These are phyloP conservation scores for Meriones psammophilus DNA, from an alignment of 2,797 vertebrate genomes.

Conservation along the genomic window DNA sequence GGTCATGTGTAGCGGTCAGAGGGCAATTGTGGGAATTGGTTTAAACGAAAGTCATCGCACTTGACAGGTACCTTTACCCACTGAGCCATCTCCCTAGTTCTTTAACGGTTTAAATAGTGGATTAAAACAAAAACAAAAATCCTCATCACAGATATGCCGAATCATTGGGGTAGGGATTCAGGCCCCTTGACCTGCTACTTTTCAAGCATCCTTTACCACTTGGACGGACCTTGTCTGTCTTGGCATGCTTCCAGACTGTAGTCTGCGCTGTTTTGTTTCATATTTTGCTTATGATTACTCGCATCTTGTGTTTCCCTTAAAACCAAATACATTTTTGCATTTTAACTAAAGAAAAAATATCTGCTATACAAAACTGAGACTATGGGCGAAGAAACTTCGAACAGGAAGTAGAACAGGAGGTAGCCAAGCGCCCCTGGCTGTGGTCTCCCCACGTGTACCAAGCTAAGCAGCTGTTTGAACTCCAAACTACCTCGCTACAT, in stretches of 20 bases:
- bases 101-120: not conserved
- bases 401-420: not conserved
- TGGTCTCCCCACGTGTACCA: not conserved
- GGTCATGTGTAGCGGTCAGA: not conserved
- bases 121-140: not conserved
- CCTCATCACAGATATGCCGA: constrained; percentile 85
- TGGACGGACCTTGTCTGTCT: constrained; percentile 86
- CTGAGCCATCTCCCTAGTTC: not conserved
- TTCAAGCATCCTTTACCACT: constrained; percentile 76
- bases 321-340: constrained; percentile 86
- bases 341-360: not conserved
- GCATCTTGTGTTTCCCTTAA: constrained; percentile 95
- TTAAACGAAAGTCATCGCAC: not conserved
- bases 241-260: constrained; percentile 92
- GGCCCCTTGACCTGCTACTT: constrained; percentile 64
- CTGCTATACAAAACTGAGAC: not conserved
- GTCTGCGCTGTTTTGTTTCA: constrained; percentile 87
- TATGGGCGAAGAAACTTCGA: not conserved
- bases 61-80: not conserved
- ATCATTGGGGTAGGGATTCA: constrained; percentile 85
- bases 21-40: not conserved
- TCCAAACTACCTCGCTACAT: not conserved
- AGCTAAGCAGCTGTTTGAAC: not conserved
- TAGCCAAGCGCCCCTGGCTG: not conserved
- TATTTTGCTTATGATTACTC: constrained; percentile 94